phyloP scores from a whole-genome alignment of 2,888 invertebrate species.

The Cinara cedri region DNA sequence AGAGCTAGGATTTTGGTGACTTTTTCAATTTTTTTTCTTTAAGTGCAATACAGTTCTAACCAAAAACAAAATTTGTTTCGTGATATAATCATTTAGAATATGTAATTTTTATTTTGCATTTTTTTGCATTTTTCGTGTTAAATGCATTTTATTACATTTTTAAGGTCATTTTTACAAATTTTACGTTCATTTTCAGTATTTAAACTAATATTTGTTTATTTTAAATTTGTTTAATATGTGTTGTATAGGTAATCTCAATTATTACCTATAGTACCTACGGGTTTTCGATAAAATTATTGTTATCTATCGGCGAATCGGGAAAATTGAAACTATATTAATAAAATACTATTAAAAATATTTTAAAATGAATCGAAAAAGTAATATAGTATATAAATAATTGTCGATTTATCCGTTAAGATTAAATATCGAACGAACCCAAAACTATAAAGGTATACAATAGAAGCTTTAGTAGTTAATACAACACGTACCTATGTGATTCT shows the following conservation, averaged over 20 bases:
- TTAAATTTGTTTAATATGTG: conserved; percentile 4
- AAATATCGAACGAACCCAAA: background rate
- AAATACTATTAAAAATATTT: too few species aligned
- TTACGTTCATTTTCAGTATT: conserved; percentile 12
- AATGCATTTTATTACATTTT: conserved; percentile 11
- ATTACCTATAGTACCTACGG: background rate
- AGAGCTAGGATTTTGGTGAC: conserved; percentile 1
- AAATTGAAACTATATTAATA: too few species aligned
- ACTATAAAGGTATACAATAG: too few species aligned
- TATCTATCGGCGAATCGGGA: too few species aligned
- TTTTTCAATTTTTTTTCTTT: background rate
- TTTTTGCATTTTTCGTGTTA: background rate
- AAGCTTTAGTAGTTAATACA: too few species aligned
- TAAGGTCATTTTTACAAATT: background rate
- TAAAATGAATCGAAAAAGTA: too few species aligned
- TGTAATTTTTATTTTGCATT: conserved; percentile 16
- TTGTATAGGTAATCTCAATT: background rate
- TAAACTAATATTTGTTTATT: background rate
- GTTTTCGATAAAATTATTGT: background rate
- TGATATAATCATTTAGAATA: background rate
- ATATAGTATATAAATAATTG: conserved; percentile 6
- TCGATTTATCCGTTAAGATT: background rate
- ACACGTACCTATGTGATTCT: too few species aligned
- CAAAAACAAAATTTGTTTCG: conserved; percentile 9
- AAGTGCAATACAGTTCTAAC: conserved; percentile 2